Percentiles rank a stretch among this genome's conserved stretches.
Evolutionary conservation across 2,113 vertebrate species (phyloP).

Genomic region (Ctenodactylus gundi): DNA sequence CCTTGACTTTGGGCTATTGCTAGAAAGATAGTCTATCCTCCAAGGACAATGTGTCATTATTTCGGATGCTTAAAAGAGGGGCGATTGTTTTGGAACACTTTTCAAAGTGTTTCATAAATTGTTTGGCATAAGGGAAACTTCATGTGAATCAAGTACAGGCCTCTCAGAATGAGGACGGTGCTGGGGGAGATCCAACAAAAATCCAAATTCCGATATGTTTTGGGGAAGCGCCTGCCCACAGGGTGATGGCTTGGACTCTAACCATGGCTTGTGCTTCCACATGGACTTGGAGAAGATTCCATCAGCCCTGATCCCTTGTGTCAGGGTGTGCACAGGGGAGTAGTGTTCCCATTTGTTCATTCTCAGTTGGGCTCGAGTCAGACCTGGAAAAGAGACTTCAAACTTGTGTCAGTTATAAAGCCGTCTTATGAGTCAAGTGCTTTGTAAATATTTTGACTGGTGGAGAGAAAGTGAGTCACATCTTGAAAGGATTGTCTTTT

Average conservation of each 20-base stretch:
- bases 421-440: background rate
- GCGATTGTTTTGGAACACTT: background rate
- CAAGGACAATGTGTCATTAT: background rate
- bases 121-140: background rate
- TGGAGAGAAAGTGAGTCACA: background rate
- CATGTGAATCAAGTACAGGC: background rate
- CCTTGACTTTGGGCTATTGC: background rate
- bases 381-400: background rate
- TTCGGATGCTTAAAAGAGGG: background rate
- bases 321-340: background rate
- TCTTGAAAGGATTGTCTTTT: conserved; percentile 6
- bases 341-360: background rate
- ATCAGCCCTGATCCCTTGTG: fast-evolving
- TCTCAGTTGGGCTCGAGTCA: background rate
- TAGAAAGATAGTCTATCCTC: background rate
- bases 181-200: background rate
- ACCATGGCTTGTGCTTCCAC: background rate
- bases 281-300: background rate
- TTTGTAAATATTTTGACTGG: conserved; percentile 6
- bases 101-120: background rate
- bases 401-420: background rate
- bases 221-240: background rate
- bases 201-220: background rate
- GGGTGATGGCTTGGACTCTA: background rate
- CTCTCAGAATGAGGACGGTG: background rate